Evolutionary conservation across 2,888 invertebrate species (phyloP), one percentile per base, ranked within the genome.

Genomic region (Philereme transversata): DNA sequence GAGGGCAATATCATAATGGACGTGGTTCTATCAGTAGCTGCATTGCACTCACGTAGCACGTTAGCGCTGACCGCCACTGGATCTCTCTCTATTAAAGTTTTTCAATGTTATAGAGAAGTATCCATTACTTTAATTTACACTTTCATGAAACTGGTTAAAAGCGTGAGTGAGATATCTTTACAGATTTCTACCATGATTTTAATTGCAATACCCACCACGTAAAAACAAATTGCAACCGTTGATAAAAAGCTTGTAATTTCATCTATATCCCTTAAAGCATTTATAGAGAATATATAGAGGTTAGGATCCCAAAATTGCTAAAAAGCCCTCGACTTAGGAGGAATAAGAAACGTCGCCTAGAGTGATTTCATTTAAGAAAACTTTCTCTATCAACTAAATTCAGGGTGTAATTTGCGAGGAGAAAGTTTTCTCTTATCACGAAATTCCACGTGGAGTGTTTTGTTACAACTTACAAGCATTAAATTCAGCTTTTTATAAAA

Each of bases 1-100:
- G 82, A 84, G 81, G 81, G 87, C 86, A 92, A 92, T 92, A 87
- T 88, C 88, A 88, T 92, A 91, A 92, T 92, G 92, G 90, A 87
- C 74, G 81, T 79, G 79, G 83, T 81, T 83, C 82, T 81, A 81
- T 79, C 81, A 84, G 80, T 77, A 70, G 78, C 71, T 77, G 83
- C 79, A 83, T 79, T 81, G 81, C 81, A 84, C 83, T 79, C 82
- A 79, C 75, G 76, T 74, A 74, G 66, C 72, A 76, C 78, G 77
- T 76, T 76, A 77, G 73, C 75, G 76, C 76, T 82, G 82, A 84
- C 84, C 84, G 79, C 82, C 70, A 76, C 77, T 79, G 67, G 76
- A 74, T 77, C 75, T 73, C 71, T 78, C 81, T 78, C 79, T 82
- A 82, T 81, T 83, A 78, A 68, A 64, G 76, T 72, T 70, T 74